These are phyloP conservation scores for Danio albolineatus DNA, from an alignment of 2,797 vertebrate genomes.

Conservation along the genomic window DNA sequence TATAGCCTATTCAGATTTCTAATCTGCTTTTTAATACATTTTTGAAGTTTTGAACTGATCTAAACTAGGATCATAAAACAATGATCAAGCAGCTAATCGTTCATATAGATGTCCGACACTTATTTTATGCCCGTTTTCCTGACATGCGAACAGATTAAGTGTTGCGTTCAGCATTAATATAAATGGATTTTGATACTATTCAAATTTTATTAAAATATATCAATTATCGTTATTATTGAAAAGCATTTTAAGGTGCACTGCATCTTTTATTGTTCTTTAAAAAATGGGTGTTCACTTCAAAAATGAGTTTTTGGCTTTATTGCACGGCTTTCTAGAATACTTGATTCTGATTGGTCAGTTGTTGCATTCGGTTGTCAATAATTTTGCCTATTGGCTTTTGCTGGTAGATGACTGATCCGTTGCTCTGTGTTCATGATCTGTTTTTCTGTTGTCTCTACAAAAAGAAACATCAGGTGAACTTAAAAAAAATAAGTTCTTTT, in stretches of 20 bases:
- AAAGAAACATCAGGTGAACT: neutral
- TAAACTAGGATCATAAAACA: neutral
- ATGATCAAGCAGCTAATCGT: constrained; percentile 6
- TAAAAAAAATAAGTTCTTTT: neutral
- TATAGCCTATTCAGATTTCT: constrained; percentile 9
- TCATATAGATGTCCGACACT: constrained; percentile 5
- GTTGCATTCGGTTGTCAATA: constrained; percentile 8
- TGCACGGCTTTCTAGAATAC: neutral
- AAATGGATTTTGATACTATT: neutral
- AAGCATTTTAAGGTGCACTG: neutral
- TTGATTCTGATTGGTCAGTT: neutral
- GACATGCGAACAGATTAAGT: constrained; percentile 17
- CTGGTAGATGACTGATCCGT: neutral
- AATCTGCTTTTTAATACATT: constrained; percentile 36
- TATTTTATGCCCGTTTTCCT: constrained; percentile 7
- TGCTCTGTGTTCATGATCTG: neutral
- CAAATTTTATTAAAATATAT: too few relatives aligned
- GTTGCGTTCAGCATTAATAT: constrained; percentile 1
- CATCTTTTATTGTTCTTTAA: neutral
- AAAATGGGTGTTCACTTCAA: neutral
- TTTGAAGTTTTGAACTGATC: constrained; percentile 22
- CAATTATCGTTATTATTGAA: neutral
- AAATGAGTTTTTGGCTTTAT: neutral
- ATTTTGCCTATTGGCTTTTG: neutral
- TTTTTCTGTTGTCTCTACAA: constrained; percentile 4